These are phyloP conservation scores for Sylvilagus floridanus DNA, from an alignment of 2,797 vertebrate species.

Conservation along the genomic window DNA sequence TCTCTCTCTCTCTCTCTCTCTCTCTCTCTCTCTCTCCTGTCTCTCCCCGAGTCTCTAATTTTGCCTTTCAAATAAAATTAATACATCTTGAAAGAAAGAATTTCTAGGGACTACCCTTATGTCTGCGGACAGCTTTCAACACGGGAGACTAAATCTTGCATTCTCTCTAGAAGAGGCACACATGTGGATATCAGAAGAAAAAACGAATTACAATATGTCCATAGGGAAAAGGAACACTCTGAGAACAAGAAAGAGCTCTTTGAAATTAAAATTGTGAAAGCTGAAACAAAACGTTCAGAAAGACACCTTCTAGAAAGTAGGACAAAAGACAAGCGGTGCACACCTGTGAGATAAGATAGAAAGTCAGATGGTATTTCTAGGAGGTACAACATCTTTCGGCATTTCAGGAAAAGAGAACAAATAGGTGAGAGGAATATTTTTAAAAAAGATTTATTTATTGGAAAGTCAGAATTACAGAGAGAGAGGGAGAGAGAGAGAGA, in stretches of 20 bases:
- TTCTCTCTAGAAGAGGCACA: not conserved
- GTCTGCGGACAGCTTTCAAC: not conserved
- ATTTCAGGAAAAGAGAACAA: not conserved
- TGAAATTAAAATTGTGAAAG: slow-evolving; percentile 23
- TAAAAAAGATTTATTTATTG: no score
- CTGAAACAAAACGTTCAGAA: slow-evolving; percentile 37
- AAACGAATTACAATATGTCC: not conserved
- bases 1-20: no score
- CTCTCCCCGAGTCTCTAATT: no score
- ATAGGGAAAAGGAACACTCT: not conserved
- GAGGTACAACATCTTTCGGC: not conserved
- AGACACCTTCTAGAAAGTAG: not conserved
- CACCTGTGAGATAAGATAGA: not conserved
- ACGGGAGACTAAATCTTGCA: not conserved
- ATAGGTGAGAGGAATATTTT: not conserved
- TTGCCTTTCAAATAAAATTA: no score
- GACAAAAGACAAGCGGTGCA: not conserved
- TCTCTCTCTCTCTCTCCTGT: no score
- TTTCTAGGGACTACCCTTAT: no score
- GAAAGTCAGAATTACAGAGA: no score
- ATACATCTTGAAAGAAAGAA: no score
- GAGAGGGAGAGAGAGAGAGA: no score
- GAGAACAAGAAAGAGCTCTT: not conserved
- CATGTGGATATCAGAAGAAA: not conserved
- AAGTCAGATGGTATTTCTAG: not conserved